phyloP scores from a whole-genome alignment of 1,140 invertebrate genomes.

The Hetaerina americana region DNA sequence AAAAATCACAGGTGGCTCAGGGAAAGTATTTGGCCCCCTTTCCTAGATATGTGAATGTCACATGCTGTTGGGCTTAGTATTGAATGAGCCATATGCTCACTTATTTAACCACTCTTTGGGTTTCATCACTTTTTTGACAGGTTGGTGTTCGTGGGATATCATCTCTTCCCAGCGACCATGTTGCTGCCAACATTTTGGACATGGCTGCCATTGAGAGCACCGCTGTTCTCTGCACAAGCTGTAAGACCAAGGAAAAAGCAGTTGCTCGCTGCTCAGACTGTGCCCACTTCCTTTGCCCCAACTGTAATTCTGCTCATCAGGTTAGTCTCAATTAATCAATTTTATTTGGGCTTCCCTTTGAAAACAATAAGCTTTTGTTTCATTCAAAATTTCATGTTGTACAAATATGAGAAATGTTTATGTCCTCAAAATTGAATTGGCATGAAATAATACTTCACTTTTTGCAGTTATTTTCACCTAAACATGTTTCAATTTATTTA shows the following conservation, averaged over 20 bases:
- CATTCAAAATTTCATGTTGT: not conserved
- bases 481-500: too few species aligned
- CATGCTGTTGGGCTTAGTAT: too few species aligned
- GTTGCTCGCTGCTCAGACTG: conserved; percentile 86
- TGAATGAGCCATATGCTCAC: too few species aligned
- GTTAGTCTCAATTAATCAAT: conserved; percentile 13
- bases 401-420: not conserved
- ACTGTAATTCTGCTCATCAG: conserved; percentile 87
- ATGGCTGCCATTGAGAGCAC: conserved; percentile 62
- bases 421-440: too few species aligned
- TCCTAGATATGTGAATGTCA: too few species aligned
- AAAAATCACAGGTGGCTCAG: too few species aligned
- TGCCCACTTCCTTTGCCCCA: conserved; percentile 81
- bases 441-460: too few species aligned
- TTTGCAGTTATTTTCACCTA: too few species aligned
- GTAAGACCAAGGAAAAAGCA: conserved; percentile 77
- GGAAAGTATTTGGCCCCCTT: too few species aligned
- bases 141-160: conserved; percentile 55
- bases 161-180: conserved; percentile 67
- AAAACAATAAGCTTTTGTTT: not conserved
- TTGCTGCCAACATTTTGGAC: conserved; percentile 72
- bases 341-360: not conserved
- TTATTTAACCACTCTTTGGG: too few species aligned
- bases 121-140: too few species aligned
- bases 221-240: conserved; percentile 70